Evolutionary conservation across 2,888 invertebrate genomes (phyloP).

Genomic region (Lysandra coridon): DNA sequence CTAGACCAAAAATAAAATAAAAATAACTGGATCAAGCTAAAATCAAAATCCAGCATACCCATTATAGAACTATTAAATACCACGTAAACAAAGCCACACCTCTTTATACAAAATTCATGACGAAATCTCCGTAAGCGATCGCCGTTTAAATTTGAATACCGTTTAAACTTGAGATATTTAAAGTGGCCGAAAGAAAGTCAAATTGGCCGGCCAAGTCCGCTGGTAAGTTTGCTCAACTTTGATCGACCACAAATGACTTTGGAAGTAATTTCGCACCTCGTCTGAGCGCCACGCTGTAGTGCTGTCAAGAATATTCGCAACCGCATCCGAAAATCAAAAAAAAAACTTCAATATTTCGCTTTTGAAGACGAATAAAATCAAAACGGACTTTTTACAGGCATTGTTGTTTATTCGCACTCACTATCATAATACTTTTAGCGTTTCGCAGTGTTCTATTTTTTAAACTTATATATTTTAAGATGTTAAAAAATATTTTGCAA

Average conservation of each 20-base stretch:
- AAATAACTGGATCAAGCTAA: too few species aligned
- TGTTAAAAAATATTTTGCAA: background rate
- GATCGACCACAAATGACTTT: constrained; percentile 29
- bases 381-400: too few species aligned
- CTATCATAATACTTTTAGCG: too few species aligned
- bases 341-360: background rate
- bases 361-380: background rate
- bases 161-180: background rate
- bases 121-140: background rate
- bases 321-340: background rate
- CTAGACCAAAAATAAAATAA: too few species aligned
- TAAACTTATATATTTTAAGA: background rate
- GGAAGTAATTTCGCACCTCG: constrained; percentile 28
- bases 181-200: constrained; percentile 6
- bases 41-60: too few species aligned
- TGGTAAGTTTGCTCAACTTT: constrained; percentile 15
- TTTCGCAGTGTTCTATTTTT: too few species aligned
- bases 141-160: constrained; percentile 1
- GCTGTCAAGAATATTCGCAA: background rate
- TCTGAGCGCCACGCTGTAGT: background rate
- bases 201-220: background rate
- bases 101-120: background rate
- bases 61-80: too few species aligned
- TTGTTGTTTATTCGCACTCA: too few species aligned
- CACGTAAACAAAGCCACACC: too few species aligned